Evolutionary conservation across 2,888 invertebrate genomes (phyloP).

Genomic region (Lasioglossum pauxillum): DNA sequence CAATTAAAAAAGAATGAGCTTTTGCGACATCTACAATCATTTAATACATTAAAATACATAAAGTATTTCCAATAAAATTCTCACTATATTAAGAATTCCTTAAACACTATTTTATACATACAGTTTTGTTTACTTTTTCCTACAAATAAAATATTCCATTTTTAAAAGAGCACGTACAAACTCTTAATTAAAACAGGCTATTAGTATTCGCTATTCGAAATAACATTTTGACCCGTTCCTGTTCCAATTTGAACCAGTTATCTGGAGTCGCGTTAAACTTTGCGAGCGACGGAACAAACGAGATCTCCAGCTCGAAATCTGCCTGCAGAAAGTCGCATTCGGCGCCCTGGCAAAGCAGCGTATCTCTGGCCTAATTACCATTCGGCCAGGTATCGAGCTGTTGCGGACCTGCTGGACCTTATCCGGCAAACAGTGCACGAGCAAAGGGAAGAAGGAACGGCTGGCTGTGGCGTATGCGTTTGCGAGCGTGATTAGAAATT

Average conservation of each 20-base stretch:
- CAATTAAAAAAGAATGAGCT: too few relatives aligned
- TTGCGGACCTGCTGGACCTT: conserved; percentile 9
- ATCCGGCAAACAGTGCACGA: conserved; percentile 34
- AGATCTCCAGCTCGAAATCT: background rate
- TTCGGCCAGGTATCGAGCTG: conserved; percentile 3
- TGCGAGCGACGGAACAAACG: background rate
- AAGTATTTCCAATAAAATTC: too few relatives aligned
- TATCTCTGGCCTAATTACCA: conserved; percentile 21
- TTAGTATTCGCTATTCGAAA: background rate
- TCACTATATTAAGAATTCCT: too few relatives aligned
- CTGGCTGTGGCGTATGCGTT: background rate
- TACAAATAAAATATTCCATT: too few relatives aligned
- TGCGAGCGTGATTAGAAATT: conserved; percentile 38
- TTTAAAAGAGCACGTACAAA: too few relatives aligned
- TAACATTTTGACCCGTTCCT: background rate
- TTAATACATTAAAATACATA: too few relatives aligned
- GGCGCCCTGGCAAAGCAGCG: background rate
- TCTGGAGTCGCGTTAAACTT: background rate
- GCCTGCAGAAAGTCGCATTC: background rate
- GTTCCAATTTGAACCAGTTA: background rate
- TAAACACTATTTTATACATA: too few relatives aligned
- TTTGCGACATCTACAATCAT: too few relatives aligned
- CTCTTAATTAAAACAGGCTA: too few relatives aligned
- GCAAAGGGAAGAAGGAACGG: conserved; percentile 10
- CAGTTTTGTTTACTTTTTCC: too few relatives aligned